These are phyloP conservation scores for Calypte anna DNA, from an alignment of 2,113 vertebrate species.

Conservation along the genomic window DNA sequence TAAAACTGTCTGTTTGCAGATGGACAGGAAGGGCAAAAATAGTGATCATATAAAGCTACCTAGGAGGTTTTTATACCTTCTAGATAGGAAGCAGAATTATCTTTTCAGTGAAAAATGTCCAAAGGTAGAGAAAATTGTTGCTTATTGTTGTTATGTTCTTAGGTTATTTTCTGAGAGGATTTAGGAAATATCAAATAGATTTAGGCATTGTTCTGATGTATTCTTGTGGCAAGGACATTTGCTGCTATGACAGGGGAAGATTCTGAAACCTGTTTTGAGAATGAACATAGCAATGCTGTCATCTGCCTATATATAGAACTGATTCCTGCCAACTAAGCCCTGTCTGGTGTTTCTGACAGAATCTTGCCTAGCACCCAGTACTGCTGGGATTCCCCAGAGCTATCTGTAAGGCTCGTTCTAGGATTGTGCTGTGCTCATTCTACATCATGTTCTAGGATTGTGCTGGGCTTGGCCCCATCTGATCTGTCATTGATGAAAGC, in stretches of 20 bases:
- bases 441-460: constrained; percentile 65
- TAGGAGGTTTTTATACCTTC: background rate
- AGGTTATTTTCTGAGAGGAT: background rate
- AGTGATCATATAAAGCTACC: background rate
- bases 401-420: constrained; percentile 33
- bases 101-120: background rate
- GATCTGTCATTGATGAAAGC: constrained; percentile 43
- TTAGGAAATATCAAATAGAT: background rate
- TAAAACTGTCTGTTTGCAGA: background rate
- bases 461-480: constrained; percentile 52
- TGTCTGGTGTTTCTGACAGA: constrained; percentile 20
- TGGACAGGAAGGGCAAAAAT: background rate
- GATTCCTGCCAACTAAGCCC: background rate
- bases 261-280: constrained; percentile 32
- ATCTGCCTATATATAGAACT: background rate
- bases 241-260: background rate
- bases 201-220: background rate
- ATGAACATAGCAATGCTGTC: background rate
- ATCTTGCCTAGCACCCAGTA: background rate
- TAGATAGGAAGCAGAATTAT: background rate
- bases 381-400: constrained; percentile 16
- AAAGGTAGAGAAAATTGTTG: background rate
- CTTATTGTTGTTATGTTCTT: background rate
- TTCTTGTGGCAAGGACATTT: background rate
- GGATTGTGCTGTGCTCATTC: constrained; percentile 69